Percentiles rank a stretch among this genome's conserved stretches.
Conservation (phyloP, 2,888 invertebrate species). For the Eilema sororculum region DNA sequence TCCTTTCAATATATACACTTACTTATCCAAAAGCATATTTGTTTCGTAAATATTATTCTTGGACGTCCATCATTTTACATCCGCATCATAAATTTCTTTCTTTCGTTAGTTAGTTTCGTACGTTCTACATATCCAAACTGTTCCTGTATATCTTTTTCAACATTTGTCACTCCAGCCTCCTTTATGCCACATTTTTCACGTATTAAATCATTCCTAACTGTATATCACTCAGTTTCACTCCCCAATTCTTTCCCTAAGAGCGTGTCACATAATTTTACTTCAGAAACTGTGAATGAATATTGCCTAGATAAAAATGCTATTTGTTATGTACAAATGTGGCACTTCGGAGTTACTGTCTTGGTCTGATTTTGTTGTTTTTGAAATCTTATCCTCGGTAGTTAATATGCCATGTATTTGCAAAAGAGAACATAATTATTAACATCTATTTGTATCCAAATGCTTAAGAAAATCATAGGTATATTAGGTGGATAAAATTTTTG, state of each 20-base stretch:
- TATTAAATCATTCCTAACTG: neutral
- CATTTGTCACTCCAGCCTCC: neutral
- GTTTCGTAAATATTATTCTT: too few relatives aligned
- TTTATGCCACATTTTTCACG: neutral
- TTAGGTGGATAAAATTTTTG: rapidly evolving
- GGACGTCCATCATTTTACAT: neutral
- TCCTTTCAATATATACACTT: too few relatives aligned
- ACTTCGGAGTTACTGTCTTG: neutral
- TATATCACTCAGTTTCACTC: conserved; percentile 4
- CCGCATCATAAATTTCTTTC: neutral
- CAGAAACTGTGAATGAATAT: conserved; percentile 3
- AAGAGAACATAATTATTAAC: too few relatives aligned
- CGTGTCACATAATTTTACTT: conserved; percentile 2
- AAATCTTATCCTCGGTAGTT: too few relatives aligned
- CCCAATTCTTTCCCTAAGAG: conserved; percentile 2
- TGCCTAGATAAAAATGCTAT: conserved; percentile 4
- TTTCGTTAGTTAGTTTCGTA: neutral
- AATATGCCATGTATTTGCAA: too few relatives aligned
- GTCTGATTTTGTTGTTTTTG: neutral
- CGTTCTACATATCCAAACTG: neutral
- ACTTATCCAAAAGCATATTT: too few relatives aligned
- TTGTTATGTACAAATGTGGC: neutral
- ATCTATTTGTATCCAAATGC: too few relatives aligned
- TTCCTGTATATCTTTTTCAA: neutral
- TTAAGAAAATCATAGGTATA: too few relatives aligned